Conservation (phyloP, 2,797 vertebrate genomes). For the Rhodeus uyekii region DNA sequence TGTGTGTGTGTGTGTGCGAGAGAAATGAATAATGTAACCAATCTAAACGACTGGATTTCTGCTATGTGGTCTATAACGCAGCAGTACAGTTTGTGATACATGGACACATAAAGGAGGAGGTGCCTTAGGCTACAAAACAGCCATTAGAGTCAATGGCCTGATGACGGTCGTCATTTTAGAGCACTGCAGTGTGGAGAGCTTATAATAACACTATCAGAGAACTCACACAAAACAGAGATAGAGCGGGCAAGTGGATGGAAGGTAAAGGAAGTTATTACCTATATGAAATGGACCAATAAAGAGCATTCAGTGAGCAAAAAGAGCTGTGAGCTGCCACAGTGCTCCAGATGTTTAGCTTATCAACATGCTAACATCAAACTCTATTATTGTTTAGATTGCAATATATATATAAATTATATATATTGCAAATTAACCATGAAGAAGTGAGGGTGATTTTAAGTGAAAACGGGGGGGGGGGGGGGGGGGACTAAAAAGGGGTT, state of each 20-base stretch:
- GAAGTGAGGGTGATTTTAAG: slow-evolving; percentile 54
- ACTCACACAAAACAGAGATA: slow-evolving; percentile 56
- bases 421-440: slow-evolving; percentile 49
- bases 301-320: slow-evolving; percentile 47
- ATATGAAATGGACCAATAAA: slow-evolving; percentile 7
- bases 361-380: background rate
- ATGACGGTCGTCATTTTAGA: slow-evolving; percentile 49
- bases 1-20: slow-evolving; percentile 28
- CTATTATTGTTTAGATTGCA: no score
- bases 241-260: slow-evolving; percentile 23
- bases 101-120: slow-evolving; percentile 42
- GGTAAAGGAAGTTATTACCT: background rate
- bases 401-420: no score
- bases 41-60: slow-evolving; percentile 73
- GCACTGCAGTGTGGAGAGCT: slow-evolving; percentile 48
- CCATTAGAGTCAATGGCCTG: slow-evolving; percentile 69
- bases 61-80: slow-evolving; percentile 40
- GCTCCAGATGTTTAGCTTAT: background rate
- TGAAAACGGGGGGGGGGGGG: no score
- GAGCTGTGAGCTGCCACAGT: background rate
- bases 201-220: slow-evolving; percentile 67
- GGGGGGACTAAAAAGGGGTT: slow-evolving; percentile 47
- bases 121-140: slow-evolving; percentile 45
- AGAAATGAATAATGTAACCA: slow-evolving; percentile 73
- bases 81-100: slow-evolving; percentile 46